These are phyloP conservation scores for Hypotaenidia okinawae DNA, from an alignment of 2,797 vertebrate genomes.

Conservation along the genomic window DNA sequence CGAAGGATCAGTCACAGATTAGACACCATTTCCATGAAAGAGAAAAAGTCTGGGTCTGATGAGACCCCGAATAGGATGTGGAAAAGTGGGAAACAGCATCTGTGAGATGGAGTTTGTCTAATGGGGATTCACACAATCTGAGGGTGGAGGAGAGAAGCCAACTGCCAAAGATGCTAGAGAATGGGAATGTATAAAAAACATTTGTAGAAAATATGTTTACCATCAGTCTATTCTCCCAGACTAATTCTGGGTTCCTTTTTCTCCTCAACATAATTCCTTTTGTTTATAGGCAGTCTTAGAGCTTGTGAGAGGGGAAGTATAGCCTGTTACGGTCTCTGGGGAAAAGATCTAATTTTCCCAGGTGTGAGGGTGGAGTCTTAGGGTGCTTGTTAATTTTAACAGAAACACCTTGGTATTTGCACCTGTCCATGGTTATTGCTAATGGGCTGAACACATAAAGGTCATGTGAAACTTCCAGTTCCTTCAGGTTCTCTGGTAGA, in stretches of 20 bases:
- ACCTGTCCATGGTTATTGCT: background rate
- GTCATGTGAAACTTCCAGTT: background rate
- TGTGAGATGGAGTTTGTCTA: background rate
- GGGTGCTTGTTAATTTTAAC: background rate
- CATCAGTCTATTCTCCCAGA: background rate
- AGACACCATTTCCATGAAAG: background rate
- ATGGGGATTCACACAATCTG: background rate
- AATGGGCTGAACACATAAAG: background rate
- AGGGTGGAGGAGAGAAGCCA: rapidly evolving
- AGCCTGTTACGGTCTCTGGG: background rate
- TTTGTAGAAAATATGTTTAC: background rate
- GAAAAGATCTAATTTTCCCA: constrained; percentile 22
- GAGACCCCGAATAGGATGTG: background rate
- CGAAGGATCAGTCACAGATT: background rate
- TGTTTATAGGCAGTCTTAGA: background rate
- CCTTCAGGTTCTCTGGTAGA: background rate
- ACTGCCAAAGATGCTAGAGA: background rate
- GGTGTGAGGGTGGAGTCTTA: background rate
- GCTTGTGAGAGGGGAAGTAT: background rate
- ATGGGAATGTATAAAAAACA: background rate
- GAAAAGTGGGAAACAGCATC: background rate
- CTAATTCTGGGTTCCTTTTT: constrained; percentile 2
- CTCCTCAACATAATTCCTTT: background rate
- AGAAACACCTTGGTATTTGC: background rate
- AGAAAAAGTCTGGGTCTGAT: background rate